Evolutionary conservation across 2,113 vertebrate species (phyloP).

Genomic region (Pseudorhombus dupliciocellatus): DNA sequence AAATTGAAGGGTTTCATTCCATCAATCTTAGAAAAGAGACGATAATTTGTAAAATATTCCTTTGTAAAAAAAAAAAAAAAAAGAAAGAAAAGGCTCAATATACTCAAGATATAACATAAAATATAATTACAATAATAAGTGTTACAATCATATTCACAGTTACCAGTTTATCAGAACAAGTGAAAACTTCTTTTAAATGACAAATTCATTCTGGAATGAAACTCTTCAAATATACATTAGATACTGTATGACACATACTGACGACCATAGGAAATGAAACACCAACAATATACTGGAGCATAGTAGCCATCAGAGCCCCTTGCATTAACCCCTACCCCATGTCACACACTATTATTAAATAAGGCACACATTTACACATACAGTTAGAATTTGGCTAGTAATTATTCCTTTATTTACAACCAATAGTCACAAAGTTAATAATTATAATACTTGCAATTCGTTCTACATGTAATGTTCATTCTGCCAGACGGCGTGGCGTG

Average conservation of each 20-base stretch:
- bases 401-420: constrained; percentile 87
- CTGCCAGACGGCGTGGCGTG: constrained; percentile 24
- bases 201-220: constrained; percentile 70
- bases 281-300: constrained; percentile 72
- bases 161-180: constrained; percentile 16
- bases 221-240: constrained; percentile 75
- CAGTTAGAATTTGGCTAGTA: constrained; percentile 85
- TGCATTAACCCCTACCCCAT: constrained; percentile 65
- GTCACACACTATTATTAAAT: constrained; percentile 85
- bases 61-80: constrained; percentile 7
- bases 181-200: constrained; percentile 13
- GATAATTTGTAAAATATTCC: constrained; percentile 30
- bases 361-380: constrained; percentile 90
- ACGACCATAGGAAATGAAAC: constrained; percentile 77
- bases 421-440: constrained; percentile 81
- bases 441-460: constrained; percentile 70
- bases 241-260: constrained; percentile 70
- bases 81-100: constrained; percentile 18
- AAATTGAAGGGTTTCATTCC: constrained; percentile 75
- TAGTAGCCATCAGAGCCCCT: constrained; percentile 65
- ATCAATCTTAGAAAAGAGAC: not conserved
- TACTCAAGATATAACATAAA: constrained; percentile 27
- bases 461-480: constrained; percentile 56
- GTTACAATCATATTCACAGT: constrained; percentile 47
- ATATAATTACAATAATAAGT: constrained; percentile 26